Conservation (phyloP, 2,888 invertebrate genomes). For the Auanema freiburgensis region DNA sequence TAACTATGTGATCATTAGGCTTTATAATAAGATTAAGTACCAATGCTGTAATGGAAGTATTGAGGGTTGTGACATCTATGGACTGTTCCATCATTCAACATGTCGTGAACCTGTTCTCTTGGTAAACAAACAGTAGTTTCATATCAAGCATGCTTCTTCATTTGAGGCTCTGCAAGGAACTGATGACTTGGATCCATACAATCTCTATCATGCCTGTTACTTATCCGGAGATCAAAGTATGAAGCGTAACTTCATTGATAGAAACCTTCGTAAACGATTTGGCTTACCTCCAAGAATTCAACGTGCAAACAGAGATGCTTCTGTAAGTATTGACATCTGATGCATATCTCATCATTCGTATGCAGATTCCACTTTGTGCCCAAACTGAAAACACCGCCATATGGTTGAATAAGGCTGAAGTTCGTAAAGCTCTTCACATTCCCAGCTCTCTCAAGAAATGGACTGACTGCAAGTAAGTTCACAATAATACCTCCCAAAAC, state of each 20-base stretch:
- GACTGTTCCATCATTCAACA: constrained; percentile 25
- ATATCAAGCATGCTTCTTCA: background rate
- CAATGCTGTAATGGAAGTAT: constrained; percentile 44
- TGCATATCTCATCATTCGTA: background rate
- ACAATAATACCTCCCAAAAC: background rate
- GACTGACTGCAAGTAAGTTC: constrained; percentile 41
- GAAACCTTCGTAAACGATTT: constrained; percentile 24
- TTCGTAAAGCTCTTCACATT: constrained; percentile 45
- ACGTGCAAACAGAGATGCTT: background rate
- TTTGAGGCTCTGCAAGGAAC: constrained; percentile 34
- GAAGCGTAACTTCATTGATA: constrained; percentile 18
- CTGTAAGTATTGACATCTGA: background rate
- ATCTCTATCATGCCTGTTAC: constrained; percentile 44
- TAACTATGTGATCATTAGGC: constrained; percentile 17
- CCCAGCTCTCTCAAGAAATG: constrained; percentile 36
- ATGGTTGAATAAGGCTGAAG: constrained; percentile 44
- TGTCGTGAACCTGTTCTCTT: too few relatives aligned
- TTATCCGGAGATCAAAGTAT: constrained; percentile 20
- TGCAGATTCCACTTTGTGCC: constrained; percentile 38
- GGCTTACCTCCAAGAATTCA: constrained; percentile 26
- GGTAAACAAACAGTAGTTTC: too few relatives aligned
- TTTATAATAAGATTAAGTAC: constrained; percentile 30
- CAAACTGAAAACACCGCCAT: constrained; percentile 36
- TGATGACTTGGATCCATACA: constrained; percentile 46
- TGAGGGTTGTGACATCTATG: constrained; percentile 38